Percentiles rank a stretch among this genome's conserved stretches.
Evolutionary conservation across 2,797 vertebrate genomes (phyloP).

Genomic region (Lycodopsis pacificus): DNA sequence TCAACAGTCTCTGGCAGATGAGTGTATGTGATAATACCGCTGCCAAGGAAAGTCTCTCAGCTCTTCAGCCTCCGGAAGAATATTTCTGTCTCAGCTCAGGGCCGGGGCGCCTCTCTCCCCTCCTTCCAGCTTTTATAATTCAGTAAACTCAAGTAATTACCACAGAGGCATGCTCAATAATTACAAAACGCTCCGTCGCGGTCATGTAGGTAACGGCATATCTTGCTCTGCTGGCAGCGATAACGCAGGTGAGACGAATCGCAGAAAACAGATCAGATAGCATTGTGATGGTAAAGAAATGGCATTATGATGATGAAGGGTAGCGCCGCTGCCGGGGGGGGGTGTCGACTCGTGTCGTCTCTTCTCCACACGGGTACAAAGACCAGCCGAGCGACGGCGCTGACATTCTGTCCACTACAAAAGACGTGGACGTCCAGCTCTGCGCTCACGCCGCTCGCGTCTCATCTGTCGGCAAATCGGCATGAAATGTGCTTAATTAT

Average conservation of each 20-base stretch:
- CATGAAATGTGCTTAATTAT: slow-evolving; percentile 74
- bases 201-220: slow-evolving; percentile 80
- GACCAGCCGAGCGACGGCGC: background rate
- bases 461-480: slow-evolving; percentile 49
- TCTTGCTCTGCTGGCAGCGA: slow-evolving; percentile 74
- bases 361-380: slow-evolving; percentile 45
- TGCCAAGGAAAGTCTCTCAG: slow-evolving; percentile 76
- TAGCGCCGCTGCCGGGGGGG: slow-evolving; percentile 17
- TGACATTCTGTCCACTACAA: background rate
- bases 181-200: slow-evolving; percentile 81
- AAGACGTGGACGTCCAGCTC: slow-evolving; percentile 3
- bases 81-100: slow-evolving; percentile 66
- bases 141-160: slow-evolving; percentile 85
- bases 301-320: slow-evolving; percentile 62
- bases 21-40: slow-evolving; percentile 78
- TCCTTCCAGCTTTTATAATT: slow-evolving; percentile 64
- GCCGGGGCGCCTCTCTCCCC: slow-evolving; percentile 40
- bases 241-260: slow-evolving; percentile 87
- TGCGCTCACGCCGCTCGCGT: slow-evolving; percentile 28
- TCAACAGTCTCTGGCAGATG: slow-evolving; percentile 83
- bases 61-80: slow-evolving; percentile 72
- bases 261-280: slow-evolving; percentile 81
- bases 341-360: slow-evolving; percentile 30
- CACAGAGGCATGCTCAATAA: slow-evolving; percentile 82
- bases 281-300: slow-evolving; percentile 75